A percentile compares a stretch with the other conserved stretches of the same genome.
Evolutionary conservation across 2,888 invertebrate species (phyloP).

Genomic region (Pecten maximus): DNA sequence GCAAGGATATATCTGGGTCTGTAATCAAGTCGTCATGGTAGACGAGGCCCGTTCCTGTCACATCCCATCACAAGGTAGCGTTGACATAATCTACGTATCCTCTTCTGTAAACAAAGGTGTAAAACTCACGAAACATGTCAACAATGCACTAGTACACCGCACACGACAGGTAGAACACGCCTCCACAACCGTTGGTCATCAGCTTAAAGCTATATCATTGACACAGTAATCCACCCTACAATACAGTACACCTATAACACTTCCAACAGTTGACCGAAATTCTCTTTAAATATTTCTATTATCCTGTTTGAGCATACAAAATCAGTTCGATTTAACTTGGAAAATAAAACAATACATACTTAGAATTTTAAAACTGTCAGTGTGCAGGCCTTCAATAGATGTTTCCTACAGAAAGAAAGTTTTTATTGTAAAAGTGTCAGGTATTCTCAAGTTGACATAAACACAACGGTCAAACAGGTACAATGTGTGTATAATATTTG

Average conservation of each 20-base stretch:
- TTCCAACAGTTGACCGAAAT: neutral
- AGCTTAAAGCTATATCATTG: neutral
- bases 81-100: neutral
- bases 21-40: neutral
- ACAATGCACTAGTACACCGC: neutral
- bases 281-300: neutral
- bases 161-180: neutral
- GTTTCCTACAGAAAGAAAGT: too few relatives aligned
- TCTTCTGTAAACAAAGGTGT: constrained; percentile 11
- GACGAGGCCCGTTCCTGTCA: neutral
- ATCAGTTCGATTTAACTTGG: too few relatives aligned
- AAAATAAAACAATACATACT: neutral
- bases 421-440: neutral
- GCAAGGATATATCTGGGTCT: neutral
- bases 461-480: neutral
- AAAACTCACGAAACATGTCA: neutral
- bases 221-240: neutral
- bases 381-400: too few relatives aligned
- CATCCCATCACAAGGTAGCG: neutral
- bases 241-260: neutral
- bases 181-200: neutral
- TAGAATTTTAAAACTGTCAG: neutral
- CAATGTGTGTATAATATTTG: neutral
- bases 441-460: neutral
- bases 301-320: neutral